phyloP scores from a whole-genome alignment of 1,140 invertebrate genomes.

The Brachionus rotundiformis region DNA sequence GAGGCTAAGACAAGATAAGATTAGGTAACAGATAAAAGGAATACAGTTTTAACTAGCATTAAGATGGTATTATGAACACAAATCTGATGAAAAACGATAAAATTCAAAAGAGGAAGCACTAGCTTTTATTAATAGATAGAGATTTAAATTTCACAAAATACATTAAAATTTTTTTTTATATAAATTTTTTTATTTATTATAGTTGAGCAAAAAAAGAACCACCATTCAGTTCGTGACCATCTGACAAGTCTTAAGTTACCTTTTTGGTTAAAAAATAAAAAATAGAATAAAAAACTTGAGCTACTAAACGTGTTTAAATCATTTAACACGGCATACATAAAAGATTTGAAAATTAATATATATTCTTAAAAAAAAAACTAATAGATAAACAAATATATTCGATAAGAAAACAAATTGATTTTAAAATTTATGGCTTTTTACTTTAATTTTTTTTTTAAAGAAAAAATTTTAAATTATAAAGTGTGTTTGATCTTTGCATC shows the following conservation, averaged over 20 bases:
- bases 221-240: too few species aligned
- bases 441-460: too few species aligned
- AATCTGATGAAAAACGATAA: background rate
- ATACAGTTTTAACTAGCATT: too few species aligned
- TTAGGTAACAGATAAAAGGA: too few species aligned
- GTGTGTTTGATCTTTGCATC: conserved; percentile 40
- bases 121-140: background rate
- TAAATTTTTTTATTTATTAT: background rate
- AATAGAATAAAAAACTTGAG: background rate
- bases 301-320: background rate
- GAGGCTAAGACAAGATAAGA: too few species aligned
- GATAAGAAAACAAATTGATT: conserved; percentile 15
- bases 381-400: background rate
- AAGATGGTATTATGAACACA: background rate
- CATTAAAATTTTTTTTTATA: background rate
- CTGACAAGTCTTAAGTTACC: too few species aligned
- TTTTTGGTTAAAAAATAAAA: too few species aligned
- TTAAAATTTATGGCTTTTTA: conserved; percentile 15
- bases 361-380: background rate
- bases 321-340: too few species aligned
- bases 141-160: background rate
- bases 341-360: background rate
- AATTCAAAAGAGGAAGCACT: background rate
- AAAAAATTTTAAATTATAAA: background rate
- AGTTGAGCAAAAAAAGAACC: too few species aligned